phyloP scores from a whole-genome alignment of 2,113 vertebrate genomes.

The Sitta europaea region DNA sequence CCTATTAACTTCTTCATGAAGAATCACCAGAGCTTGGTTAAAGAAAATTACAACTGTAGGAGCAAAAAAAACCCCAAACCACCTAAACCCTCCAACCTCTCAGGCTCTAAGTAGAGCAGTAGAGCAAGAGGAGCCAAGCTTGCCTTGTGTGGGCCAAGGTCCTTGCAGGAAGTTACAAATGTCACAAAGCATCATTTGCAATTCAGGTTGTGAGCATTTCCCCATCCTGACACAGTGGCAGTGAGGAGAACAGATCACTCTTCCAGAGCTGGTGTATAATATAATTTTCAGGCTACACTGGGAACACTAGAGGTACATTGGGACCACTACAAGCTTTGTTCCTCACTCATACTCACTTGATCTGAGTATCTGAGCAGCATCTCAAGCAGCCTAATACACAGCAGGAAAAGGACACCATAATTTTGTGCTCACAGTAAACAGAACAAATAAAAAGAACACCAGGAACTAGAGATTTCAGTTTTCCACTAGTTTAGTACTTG shows the following conservation, averaged over 20 bases:
- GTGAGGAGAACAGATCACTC: not conserved
- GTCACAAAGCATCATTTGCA: not conserved
- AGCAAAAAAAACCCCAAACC: not conserved
- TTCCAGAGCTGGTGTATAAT: not conserved
- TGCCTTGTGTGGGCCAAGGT: not conserved
- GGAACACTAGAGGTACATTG: not conserved
- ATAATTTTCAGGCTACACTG: not conserved
- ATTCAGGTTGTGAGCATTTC: not conserved
- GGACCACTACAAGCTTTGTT: not conserved
- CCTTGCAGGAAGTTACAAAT: not conserved
- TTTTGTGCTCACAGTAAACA: not conserved
- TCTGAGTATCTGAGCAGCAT: not conserved
- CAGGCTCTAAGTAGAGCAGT: not conserved
- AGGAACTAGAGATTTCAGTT: constrained; percentile 23
- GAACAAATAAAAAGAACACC: not conserved
- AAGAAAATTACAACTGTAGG: not conserved
- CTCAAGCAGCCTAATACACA: not conserved
- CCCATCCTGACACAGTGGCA: not conserved
- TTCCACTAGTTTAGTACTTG: constrained; percentile 28
- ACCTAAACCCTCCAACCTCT: not conserved
- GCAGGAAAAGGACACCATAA: not conserved
- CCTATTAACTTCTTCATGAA: not conserved
- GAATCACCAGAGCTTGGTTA: not conserved
- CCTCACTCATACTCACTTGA: not conserved
- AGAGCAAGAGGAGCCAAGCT: not conserved